A percentile compares a stretch with the other conserved stretches of the same genome.
Evolutionary conservation across 1,140 invertebrate genomes (phyloP).

Genomic region (Trissolcus basalis): DNA sequence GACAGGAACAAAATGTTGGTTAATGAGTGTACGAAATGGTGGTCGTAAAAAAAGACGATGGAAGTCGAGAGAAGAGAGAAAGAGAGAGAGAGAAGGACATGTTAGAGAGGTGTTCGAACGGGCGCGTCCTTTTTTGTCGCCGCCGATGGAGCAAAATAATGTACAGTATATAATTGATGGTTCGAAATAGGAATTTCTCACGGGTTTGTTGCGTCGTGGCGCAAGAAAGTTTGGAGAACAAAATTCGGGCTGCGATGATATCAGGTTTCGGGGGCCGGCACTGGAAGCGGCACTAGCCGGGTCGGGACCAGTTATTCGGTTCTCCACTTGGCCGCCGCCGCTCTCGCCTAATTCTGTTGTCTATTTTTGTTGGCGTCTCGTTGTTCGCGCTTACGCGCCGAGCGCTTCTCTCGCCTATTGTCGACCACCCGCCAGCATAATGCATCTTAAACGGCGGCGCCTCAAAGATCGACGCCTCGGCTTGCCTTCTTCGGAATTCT

Average conservation of each 20-base stretch:
- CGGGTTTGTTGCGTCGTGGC: constrained; percentile 42
- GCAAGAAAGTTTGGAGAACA: constrained; percentile 45
- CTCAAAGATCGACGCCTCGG: constrained; percentile 75
- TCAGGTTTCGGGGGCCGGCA: constrained; percentile 50
- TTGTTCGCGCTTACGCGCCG: constrained; percentile 48
- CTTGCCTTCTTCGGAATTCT: constrained; percentile 71
- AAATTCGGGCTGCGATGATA: constrained; percentile 54
- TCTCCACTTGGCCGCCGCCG: constrained; percentile 7
- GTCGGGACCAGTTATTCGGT: constrained; percentile 37
- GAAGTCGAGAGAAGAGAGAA: too few species aligned
- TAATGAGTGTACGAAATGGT: constrained; percentile 1
- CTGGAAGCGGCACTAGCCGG: constrained; percentile 17
- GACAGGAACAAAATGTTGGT: background rate
- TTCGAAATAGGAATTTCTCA: constrained; percentile 57
- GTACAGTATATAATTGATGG: constrained; percentile 56
- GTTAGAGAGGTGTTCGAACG: too few species aligned
- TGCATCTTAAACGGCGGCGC: constrained; percentile 76
- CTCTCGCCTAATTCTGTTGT: constrained; percentile 51
- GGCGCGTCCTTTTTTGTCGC: constrained; percentile 42
- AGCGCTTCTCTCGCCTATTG: constrained; percentile 65
- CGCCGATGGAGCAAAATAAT: constrained; percentile 36
- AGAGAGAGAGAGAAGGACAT: too few species aligned
- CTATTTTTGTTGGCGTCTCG: constrained; percentile 55
- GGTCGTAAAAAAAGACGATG: background rate
- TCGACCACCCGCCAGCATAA: constrained; percentile 73